Evolutionary conservation across 92 coral and sea anemone genomes (phyloP), one percentile per base, ranked within the genome.

Genomic region (Zoanthus sociatus): DNA sequence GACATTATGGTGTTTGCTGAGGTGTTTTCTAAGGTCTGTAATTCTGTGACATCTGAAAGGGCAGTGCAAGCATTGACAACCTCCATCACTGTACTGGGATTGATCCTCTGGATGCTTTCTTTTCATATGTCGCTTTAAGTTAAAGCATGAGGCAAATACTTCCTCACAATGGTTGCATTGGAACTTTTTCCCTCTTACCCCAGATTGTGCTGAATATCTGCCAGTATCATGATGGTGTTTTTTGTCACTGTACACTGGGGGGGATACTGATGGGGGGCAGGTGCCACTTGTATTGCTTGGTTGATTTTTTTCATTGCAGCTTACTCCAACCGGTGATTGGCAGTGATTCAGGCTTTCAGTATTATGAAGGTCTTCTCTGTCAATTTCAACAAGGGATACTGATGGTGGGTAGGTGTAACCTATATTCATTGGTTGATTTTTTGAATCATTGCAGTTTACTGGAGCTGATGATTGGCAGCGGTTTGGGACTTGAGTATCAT

Each of bases 41-140:
- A 67, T 82, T 64, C 70, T 79, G 56, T 82, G 85, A 58, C 93
- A 90, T 66, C 73, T 85, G 89, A 85, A 90, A 42, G 50, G 71
- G 71, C 92, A 85, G 61, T 90, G 81, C 20, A 71, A 13, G 73
- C 92, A 90, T 60, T 53, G 82, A 33, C 91, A 89, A 46, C 53
- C 83, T 26, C 88, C 83, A 47, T 54, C 71, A 10, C 69, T 51
- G 71, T 74, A 67, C 83, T 89, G 77, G 18, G 20, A 7, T 32
- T 51, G 83, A 18, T 83, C 37, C 4, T 21, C 69, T 77, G 77
- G 78, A 60, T 83, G 88, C 50, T 89, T 76, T 46, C 88, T 55
- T 30, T 48, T 89, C 1, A 83, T 84, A 53, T 89, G 92, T 48
- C 88, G 56, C 17, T 55, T 83, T 31, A 84, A 56, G 66, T 79